Evolutionary conservation across 2,888 invertebrate species (phyloP), one percentile per base, ranked within the genome.

Genomic region (Gnatocerus cornutus): DNA sequence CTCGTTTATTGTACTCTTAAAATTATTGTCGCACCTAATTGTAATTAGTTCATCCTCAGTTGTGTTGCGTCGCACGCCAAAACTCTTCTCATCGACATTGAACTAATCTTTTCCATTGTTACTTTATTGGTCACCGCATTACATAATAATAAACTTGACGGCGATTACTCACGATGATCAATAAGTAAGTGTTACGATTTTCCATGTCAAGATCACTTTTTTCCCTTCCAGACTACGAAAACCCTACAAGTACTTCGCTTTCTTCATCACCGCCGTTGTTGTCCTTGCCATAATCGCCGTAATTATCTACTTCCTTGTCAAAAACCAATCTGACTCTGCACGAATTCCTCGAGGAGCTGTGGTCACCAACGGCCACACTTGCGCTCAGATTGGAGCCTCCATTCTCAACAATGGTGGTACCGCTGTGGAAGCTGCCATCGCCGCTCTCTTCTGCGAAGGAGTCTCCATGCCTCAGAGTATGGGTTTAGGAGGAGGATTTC

Each of bases 401-500:
- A 93, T 96, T 76, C 85, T 97, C 58, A 83, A 88, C 75, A 89
- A 88, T 78, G 90, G 90, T 74, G 95, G 95, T 0, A 89, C 91
- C 0, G 96, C 94, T 0, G 93, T 93, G 2, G 97, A 97, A 82
- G 93, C 95, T 0, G 93, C 95, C 0, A 92, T 97, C 77, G 95
- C 96, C 0, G 90, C 94, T 0, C 82, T 96, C 48, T 89, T 97
- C 77, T 97, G 97, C 83, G 93, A 95, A 82, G 96, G 97, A 0
- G 87, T 95, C 3, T 89, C 92, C 2, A 92, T 94, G 82, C 90
- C 94, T 3, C 95, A 97, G 84, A 91, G 94, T 77, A 93, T 92
- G 91, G 97, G 97, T 0, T 85, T 97, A 3, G 96, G 97, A 3
- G 97, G 97, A 43, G 97, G 97, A 9, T 96, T 96, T 84, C 86